Base-by-base conservation (phyloP, 2,888 invertebrate genomes). In the Chloroclysta siterata region DNA sequence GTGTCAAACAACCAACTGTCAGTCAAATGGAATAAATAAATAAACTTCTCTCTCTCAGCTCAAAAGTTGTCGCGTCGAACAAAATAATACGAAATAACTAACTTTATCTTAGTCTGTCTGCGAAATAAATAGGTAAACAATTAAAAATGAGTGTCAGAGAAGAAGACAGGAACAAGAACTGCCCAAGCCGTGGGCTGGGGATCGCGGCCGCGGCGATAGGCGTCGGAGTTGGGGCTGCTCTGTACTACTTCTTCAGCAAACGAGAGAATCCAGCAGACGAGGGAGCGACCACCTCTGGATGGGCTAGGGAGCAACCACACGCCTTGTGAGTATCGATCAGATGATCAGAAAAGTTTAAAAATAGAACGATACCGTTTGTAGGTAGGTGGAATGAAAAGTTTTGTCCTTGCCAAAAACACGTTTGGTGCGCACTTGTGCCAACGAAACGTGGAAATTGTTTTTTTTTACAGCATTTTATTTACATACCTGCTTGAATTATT, bases 161-260 rank as follows among this genome's bases (percentile, higher is more conserved):
- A 63, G 88, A 90, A 68, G 87, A 90, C 17, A 75, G 82, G 58
- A 89, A 89, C 65, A 85, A 79, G 47, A 79, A 65, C 63, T 86
- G 89, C 73, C 68, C 88, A 66, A 83, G 85, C 76, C 85, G 89
- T 53, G 91, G 91, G 0, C 72, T 89, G 0, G 92, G 89, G 4
- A 71, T 90, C 1, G 91, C 90, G 51, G 90, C 87, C 14, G 89
- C 90, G 61, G 92, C 89, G 0, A 81, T 91, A 65, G 90, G 91
- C 66, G 88, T 90, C 55, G 90, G 91, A 0, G 87, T 92, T 75
- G 92, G 91, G 53, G 90, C 91, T 3, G 91, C 91, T 17, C 63
- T 92, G 71, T 92, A 89, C 79, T 92, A 92, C 80, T 85, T 85
- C 76, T 88, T 89, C 69, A 89, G 78, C 71, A 89, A 87, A 76